Evolutionary conservation across 2,113 vertebrate species (phyloP), one percentile per base, ranked within the genome.

Genomic region (Podilymbus podiceps): DNA sequence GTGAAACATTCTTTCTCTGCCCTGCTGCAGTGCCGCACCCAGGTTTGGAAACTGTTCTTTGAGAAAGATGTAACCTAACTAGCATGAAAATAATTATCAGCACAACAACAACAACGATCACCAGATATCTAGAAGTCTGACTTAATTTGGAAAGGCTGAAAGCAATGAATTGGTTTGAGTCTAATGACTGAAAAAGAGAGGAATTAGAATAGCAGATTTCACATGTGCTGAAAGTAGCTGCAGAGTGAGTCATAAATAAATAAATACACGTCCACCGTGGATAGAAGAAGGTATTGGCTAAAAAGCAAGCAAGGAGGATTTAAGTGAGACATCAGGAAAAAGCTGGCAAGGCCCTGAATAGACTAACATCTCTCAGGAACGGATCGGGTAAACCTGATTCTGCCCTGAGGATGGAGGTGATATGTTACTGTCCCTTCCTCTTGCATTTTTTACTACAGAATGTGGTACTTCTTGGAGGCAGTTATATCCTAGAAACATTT

Each of bases 231-330:
- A 81, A 71, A n/a, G 47, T 63, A 93, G 52, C 1, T 1, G 68
- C 28, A 81, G n/a, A 86, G 11, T n/a, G n/a, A 82, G 14, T 86
- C 80, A 89, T 94, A 90, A 96, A 95, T 94, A 96, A 86, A 92
- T 93, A 89, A 94, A 59, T 50, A 15, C 9, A 28, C 55, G 38
- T 87, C 55, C 59, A 12, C 64, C 81, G 64, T 63, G 73, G 63
- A 50, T 49, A 62, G 42, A 80, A 85, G 82, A 67, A 58, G 13
- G 27, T 46, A 84, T 86, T 93, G 73, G 42, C 64, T 81, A 84
- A 92, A 94, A 86, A 95, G 80, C 55, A 90, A 69, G 35, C 14
- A 84, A 77, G 55, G 22, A 76, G 16, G 42, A 84, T 84, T 94
- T 81, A 81, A 95, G 63, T 86, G 84, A 95, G 68, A 71, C 59